phyloP scores from a whole-genome alignment of 1,140 invertebrate genomes.

The Cherax quadricarinatus region DNA sequence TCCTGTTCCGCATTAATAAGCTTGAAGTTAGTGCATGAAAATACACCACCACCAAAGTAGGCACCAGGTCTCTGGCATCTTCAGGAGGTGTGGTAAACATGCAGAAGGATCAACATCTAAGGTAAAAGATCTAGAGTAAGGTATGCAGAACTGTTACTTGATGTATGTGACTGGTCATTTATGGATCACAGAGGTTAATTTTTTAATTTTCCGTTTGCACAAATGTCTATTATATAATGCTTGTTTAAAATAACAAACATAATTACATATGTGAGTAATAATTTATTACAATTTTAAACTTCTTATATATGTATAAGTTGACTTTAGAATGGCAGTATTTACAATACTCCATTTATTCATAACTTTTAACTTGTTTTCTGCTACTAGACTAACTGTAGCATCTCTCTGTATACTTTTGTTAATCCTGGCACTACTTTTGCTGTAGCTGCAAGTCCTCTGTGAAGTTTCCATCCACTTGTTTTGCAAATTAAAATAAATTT shows the following conservation, averaged over 20 bases:
- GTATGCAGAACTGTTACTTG: constrained; percentile 41
- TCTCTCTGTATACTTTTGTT: background rate
- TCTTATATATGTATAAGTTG: background rate
- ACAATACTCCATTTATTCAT: background rate
- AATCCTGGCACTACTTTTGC: background rate
- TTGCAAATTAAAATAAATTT: background rate
- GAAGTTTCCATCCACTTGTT: background rate
- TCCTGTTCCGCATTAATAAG: background rate
- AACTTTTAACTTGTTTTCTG: background rate
- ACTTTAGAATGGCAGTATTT: background rate
- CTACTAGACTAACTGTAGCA: background rate
- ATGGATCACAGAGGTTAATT: constrained; percentile 29
- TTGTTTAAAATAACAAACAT: background rate
- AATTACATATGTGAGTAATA: background rate
- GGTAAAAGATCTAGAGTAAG: constrained; percentile 32
- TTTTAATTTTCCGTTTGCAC: background rate
- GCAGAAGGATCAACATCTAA: constrained; percentile 15
- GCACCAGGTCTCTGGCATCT: constrained; percentile 14
- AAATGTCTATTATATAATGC: background rate
- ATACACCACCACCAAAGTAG: constrained; percentile 17
- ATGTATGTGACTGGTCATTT: constrained; percentile 54
- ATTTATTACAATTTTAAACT: background rate
- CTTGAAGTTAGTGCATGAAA: constrained; percentile 28
- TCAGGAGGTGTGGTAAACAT: constrained; percentile 24
- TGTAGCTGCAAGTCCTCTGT: background rate